A percentile compares a stretch with the other conserved stretches of the same genome.
phyloP scores from a whole-genome alignment of 2,797 vertebrate genomes.

The Glossophaga mutica region DNA sequence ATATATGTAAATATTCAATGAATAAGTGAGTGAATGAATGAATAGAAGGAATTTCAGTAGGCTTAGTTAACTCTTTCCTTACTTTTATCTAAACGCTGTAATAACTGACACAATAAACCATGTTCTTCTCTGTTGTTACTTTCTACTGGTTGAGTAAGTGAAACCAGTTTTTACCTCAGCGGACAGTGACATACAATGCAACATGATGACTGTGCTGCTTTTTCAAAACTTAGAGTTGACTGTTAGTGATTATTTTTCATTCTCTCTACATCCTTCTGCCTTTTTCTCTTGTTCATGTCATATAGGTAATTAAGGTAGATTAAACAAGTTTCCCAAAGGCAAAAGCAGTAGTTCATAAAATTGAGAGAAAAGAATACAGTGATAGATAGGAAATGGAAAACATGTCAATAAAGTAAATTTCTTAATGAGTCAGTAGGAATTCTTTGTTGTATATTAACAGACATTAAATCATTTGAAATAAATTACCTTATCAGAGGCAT shows the following conservation, averaged over 20 bases:
- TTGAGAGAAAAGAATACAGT: slow-evolving; percentile 69
- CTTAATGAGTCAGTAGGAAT: not conserved
- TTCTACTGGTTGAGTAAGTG: not conserved
- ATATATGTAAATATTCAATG: not conserved
- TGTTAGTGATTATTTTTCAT: not conserved
- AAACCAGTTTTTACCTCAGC: not conserved
- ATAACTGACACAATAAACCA: not conserved
- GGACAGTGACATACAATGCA: not conserved
- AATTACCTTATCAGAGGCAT: slow-evolving; percentile 49
- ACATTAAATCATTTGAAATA: slow-evolving; percentile 65
- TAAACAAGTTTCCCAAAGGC: slow-evolving; percentile 65
- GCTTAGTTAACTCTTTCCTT: not conserved
- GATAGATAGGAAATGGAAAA: slow-evolving; percentile 75
- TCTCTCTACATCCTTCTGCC: not conserved
- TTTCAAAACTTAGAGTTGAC: slow-evolving; percentile 26
- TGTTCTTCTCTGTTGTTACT: not conserved
- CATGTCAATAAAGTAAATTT: slow-evolving; percentile 31
- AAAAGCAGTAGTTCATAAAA: slow-evolving; percentile 73
- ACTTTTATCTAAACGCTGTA: slow-evolving; percentile 8
- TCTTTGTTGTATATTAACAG: slow-evolving; percentile 67
- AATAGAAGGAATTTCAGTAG: not conserved
- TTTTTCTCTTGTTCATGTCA: slow-evolving; percentile 60
- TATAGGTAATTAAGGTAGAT: slow-evolving; percentile 70
- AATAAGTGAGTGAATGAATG: not conserved
- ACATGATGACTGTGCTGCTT: not conserved